phyloP scores from a whole-genome alignment of 1,140 invertebrate species.

The Panagrolaimus sp. region DNA sequence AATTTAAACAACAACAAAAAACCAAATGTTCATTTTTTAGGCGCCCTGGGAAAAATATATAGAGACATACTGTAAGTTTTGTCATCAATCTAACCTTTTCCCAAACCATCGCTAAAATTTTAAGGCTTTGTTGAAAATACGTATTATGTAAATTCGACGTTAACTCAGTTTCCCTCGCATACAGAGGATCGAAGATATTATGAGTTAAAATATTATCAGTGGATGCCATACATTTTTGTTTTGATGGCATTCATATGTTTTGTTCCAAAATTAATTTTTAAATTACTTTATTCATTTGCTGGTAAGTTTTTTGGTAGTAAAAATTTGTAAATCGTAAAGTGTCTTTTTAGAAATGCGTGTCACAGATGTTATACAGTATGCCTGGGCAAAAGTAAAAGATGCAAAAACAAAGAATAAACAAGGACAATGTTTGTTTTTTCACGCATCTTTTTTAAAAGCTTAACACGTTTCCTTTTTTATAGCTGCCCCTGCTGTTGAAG shows the following conservation, averaged over 20 bases:
- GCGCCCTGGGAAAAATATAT: conserved; percentile 44
- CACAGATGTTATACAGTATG: too few relatives aligned
- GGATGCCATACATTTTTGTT: conserved; percentile 41
- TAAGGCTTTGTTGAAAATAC: conserved; percentile 14
- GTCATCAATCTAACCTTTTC: conserved; percentile 48
- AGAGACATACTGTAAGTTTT: conserved; percentile 43
- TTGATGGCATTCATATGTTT: conserved; percentile 38
- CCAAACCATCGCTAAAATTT: neutral
- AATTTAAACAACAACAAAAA: neutral
- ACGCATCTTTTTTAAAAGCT: neutral
- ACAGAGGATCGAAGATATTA: conserved; percentile 24
- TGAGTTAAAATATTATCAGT: conserved; percentile 42
- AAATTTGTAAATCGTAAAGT: too few relatives aligned
- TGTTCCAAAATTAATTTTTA: conserved; percentile 44
- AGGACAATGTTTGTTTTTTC: too few relatives aligned
- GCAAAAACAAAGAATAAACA: too few relatives aligned
- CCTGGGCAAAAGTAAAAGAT: too few relatives aligned
- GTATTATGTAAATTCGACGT: conserved; percentile 1
- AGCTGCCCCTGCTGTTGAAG: neutral
- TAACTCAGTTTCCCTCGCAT: conserved; percentile 18
- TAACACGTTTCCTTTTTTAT: neutral
- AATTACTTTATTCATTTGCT: conserved; percentile 41
- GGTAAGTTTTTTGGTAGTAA: conserved; percentile 23
- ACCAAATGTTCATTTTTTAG: conserved; percentile 21
- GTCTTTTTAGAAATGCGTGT: too few relatives aligned